Evolutionary conservation across 2,797 vertebrate species (phyloP).

Genomic region (Sebastes oblongus): DNA sequence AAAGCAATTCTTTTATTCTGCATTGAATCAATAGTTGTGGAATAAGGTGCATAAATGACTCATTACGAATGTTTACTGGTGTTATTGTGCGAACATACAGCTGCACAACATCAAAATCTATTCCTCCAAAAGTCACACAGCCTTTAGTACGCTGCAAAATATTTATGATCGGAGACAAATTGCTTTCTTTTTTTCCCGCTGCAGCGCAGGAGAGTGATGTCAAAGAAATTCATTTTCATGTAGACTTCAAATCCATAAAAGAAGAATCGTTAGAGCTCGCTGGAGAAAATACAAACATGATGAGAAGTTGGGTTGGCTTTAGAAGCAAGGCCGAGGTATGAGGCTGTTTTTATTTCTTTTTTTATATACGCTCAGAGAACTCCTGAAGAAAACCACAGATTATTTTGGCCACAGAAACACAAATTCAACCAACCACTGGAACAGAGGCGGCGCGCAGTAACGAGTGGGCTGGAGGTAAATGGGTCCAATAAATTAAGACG

Average conservation of each 20-base stretch:
- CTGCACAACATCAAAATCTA: neutral
- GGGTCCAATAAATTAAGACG: too few species aligned
- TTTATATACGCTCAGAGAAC: neutral
- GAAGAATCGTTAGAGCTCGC: conserved; percentile 18
- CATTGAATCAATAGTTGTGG: conserved; percentile 28
- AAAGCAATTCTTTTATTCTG: conserved; percentile 21
- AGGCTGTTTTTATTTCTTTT: conserved; percentile 1
- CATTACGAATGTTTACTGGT: neutral
- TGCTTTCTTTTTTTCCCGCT: conserved; percentile 25
- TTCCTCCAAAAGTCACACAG: conserved; percentile 6
- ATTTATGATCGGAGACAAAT: conserved; percentile 52
- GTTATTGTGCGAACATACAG: neutral
- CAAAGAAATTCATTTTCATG: conserved; percentile 43
- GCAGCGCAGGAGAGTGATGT: conserved; percentile 16
- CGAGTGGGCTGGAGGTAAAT: neutral
- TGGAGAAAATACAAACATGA: conserved; percentile 32
- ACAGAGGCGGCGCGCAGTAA: conserved; percentile 10
- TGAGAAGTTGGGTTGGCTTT: conserved; percentile 1
- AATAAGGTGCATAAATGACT: conserved; percentile 1
- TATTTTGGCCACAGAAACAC: conserved; percentile 35
- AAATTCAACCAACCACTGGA: conserved; percentile 29
- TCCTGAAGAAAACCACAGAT: conserved; percentile 1
- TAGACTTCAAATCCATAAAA: conserved; percentile 31
- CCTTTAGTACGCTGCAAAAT: conserved; percentile 32
- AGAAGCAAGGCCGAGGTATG: conserved; percentile 1